Conservation (phyloP, 2,888 invertebrate species). For the Homarus gammarus region DNA sequence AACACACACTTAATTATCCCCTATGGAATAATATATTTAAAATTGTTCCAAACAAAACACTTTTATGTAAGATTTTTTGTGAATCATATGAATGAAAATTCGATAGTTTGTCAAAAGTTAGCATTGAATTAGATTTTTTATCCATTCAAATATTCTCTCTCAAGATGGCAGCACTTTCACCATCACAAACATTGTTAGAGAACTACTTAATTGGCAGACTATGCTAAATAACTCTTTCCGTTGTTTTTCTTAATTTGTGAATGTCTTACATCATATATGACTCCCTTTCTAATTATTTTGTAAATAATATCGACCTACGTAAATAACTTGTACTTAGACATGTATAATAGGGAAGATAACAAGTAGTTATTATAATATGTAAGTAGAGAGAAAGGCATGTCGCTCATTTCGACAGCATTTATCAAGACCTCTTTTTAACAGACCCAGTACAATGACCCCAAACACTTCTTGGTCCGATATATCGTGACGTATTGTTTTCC, state of each 20-base stretch:
- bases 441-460: too few species aligned
- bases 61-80: neutral
- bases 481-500: too few species aligned
- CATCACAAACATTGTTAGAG: constrained; percentile 30
- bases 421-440: too few species aligned
- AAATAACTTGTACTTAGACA: too few species aligned
- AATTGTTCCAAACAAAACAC: neutral
- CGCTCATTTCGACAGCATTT: too few species aligned
- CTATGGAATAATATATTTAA: neutral
- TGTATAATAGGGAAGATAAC: too few species aligned
- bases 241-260: neutral
- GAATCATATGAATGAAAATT: neutral
- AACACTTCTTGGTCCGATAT: too few species aligned
- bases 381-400: too few species aligned
- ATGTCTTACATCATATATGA: neutral
- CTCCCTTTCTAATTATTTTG: neutral
- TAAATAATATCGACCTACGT: neutral
- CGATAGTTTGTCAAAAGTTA: neutral
- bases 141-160: neutral
- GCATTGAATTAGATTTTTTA: neutral
- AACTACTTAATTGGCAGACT: neutral
- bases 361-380: too few species aligned
- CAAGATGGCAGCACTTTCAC: constrained; percentile 55
- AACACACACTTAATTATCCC: neutral
- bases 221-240: neutral